phyloP scores from a whole-genome alignment of 2,113 vertebrate species.

The Eupsittula cactorum region DNA sequence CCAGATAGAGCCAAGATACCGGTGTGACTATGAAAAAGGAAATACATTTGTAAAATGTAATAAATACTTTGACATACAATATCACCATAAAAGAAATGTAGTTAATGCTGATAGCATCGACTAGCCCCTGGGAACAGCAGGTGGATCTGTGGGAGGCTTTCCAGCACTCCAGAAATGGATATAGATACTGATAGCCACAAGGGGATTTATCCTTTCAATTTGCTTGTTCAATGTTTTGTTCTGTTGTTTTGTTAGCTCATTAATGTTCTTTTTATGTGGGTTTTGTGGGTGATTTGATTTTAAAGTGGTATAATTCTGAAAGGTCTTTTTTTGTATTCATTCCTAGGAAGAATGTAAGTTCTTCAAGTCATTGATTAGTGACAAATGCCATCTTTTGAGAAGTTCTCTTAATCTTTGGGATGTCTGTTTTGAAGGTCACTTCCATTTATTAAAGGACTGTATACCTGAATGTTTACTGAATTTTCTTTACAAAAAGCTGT shows the following conservation, averaged over 20 bases:
- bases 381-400: slow-evolving; percentile 59
- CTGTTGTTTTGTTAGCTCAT: not conserved
- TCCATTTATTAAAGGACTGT: slow-evolving; percentile 45
- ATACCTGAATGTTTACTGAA: slow-evolving; percentile 55
- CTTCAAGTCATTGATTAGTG: slow-evolving; percentile 59
- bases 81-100: not conserved
- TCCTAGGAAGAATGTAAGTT: slow-evolving; percentile 31
- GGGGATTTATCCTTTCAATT: not conserved
- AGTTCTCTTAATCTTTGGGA: slow-evolving; percentile 55
- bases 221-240: not conserved
- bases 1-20: slow-evolving; percentile 39
- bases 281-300: slow-evolving; percentile 27
- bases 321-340: slow-evolving; percentile 55
- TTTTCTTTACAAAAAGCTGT: not conserved
- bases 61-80: not conserved
- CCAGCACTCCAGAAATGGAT: not conserved
- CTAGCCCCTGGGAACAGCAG: not conserved
- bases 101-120: not conserved
- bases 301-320: not conserved
- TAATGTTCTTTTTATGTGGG: not conserved
- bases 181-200: not conserved
- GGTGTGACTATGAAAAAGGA: not conserved
- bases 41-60: slow-evolving; percentile 18
- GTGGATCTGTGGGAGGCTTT: not conserved
- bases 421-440: slow-evolving; percentile 66